These are phyloP conservation scores for Rotaria magnacalcarata DNA, from an alignment of 2,888 invertebrate genomes.

Conservation along the genomic window DNA sequence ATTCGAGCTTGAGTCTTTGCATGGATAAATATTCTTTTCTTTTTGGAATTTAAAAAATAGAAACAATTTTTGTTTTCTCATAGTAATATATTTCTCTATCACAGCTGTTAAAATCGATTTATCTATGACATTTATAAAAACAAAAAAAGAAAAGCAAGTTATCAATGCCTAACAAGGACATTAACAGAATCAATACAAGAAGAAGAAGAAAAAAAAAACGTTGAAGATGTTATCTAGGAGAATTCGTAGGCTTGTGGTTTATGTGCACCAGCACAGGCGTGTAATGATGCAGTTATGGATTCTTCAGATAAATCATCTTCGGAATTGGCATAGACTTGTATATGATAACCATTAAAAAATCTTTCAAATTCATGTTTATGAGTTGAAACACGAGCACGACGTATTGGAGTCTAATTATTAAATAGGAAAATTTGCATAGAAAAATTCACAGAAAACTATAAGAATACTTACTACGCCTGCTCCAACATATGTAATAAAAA, in stretches of 20 bases:
- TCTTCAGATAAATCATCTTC: slow-evolving; percentile 25
- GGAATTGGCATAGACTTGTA: not conserved
- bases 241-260: slow-evolving; percentile 32
- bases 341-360: slow-evolving; percentile 36
- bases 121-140: not conserved
- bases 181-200: not conserved
- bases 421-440: not conserved
- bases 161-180: not conserved
- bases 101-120: not conserved
- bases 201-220: not conserved
- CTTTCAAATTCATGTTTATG: slow-evolving; percentile 26
- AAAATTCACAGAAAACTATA: not conserved
- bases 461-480: slow-evolving; percentile 16
- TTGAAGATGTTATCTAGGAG: not conserved
- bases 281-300: slow-evolving; percentile 6
- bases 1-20: too few species aligned
- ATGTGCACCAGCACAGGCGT: slow-evolving; percentile 3
- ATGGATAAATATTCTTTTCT: too few species aligned
- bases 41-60: too few species aligned
- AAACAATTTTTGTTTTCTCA: not conserved
- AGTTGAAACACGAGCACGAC: slow-evolving; percentile 8
- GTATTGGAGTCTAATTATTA: not conserved
- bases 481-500: slow-evolving; percentile 18
- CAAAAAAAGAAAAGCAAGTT: not conserved
- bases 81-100: not conserved